Evolutionary conservation across 2,888 invertebrate genomes (phyloP).

Genomic region (Mellilla xanthometata): DNA sequence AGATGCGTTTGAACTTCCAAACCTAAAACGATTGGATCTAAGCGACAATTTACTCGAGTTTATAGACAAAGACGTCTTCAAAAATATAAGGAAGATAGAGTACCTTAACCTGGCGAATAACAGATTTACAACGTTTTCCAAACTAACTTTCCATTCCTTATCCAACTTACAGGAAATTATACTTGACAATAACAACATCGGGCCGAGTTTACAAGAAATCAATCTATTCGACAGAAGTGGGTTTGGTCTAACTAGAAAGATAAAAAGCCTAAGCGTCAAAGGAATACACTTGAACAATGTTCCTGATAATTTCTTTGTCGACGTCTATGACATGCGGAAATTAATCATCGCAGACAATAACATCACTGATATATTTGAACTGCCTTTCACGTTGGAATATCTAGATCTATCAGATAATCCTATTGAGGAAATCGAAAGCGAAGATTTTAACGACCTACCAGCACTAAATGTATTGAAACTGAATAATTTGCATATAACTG

Average conservation of each 20-base stretch:
- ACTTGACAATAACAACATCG: conserved; percentile 70
- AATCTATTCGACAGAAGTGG: conserved; percentile 67
- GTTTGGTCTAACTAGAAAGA: conserved; percentile 59
- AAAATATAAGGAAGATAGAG: conserved; percentile 57
- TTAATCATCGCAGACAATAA: conserved; percentile 80
- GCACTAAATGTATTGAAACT: conserved; percentile 78
- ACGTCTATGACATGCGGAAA: conserved; percentile 68
- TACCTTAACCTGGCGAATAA: conserved; percentile 72
- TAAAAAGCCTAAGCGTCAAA: conserved; percentile 56
- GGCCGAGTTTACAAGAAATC: conserved; percentile 47
- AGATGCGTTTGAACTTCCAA: conserved; percentile 53
- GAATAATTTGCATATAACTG: conserved; percentile 79
- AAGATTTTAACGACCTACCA: conserved; percentile 75
- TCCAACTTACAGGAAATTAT: conserved; percentile 61
- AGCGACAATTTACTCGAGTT: conserved; percentile 60
- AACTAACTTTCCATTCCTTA: conserved; percentile 62
- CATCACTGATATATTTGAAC: conserved; percentile 74
- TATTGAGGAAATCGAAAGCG: conserved; percentile 69
- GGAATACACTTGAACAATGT: conserved; percentile 53
- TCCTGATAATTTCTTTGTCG: conserved; percentile 65
- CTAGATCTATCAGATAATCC: conserved; percentile 85
- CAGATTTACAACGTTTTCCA: conserved; percentile 58
- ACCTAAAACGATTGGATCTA: conserved; percentile 63
- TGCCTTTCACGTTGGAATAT: conserved; percentile 81
- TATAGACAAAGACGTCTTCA: conserved; percentile 63